phyloP scores from a whole-genome alignment of 2,113 vertebrate species.

The Platichthys flesus region DNA sequence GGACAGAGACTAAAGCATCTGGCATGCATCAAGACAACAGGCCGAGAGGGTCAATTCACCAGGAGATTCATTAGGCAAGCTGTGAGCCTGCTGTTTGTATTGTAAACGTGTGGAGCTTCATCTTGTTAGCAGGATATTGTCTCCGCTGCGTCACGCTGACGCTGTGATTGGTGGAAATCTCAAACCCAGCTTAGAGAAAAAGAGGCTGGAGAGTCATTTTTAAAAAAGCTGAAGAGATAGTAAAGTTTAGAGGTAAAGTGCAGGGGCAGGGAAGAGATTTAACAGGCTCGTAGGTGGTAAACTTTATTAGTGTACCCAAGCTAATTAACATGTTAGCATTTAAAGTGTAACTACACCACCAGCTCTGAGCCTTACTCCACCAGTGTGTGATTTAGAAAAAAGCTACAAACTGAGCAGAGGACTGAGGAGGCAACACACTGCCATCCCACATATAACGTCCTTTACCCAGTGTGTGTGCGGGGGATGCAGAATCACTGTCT shows the following conservation, averaged over 20 bases:
- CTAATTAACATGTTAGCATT: not conserved
- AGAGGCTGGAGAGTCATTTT: conserved; percentile 23
- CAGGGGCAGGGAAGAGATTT: not conserved
- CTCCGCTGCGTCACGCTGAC: conserved; percentile 52
- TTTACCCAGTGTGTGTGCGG: too few relatives aligned
- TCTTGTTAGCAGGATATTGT: conserved; percentile 52
- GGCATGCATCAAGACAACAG: conserved; percentile 68
- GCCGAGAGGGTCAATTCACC: conserved; percentile 57
- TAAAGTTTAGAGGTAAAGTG: conserved; percentile 28
- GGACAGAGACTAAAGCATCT: conserved; percentile 67
- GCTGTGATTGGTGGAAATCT: conserved; percentile 48
- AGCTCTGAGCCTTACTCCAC: not conserved
- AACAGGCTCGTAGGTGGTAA: conserved; percentile 6
- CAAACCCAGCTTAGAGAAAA: conserved; percentile 49
- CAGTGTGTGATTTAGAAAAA: too few relatives aligned
- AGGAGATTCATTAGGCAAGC: conserved; percentile 62
- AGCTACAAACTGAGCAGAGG: too few relatives aligned
- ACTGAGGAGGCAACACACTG: too few relatives aligned
- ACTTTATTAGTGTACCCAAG: not conserved
- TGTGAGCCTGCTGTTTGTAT: conserved; percentile 66
- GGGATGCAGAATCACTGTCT: too few relatives aligned
- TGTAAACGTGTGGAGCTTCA: conserved; percentile 6
- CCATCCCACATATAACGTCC: too few relatives aligned
- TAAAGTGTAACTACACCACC: conserved; percentile 10
- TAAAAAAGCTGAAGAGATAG: conserved; percentile 20